Base-by-base conservation (phyloP, 1,140 invertebrate genomes). In the Nasonia longicornis region DNA sequence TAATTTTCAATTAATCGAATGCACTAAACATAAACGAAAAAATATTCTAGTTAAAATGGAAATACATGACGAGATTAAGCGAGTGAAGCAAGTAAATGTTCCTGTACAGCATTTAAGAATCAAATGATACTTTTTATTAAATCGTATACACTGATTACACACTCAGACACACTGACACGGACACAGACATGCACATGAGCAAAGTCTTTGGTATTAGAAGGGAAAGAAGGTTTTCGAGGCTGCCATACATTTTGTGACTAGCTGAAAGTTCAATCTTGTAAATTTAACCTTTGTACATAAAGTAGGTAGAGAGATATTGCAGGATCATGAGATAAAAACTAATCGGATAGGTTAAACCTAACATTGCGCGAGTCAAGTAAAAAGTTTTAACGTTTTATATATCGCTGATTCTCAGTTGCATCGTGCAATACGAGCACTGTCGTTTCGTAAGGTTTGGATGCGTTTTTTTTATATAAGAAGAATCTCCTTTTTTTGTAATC, bases 71-170 rank as follows among this genome's bases (percentile, higher is more conserved):
- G 83, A 84, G 83, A 87, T 89, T 87, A 86, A 86, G 87, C 63
- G 85, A 86, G 79, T 84, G 87, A 89, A 87, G 85, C 82, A 88
- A 90, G 88, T 90, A 88, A 91, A 91, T 91, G 90, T 91, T 91
- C 90, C 90, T 91, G 89, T 90, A 90, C 90, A 91, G 89, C 90
- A 91, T 91, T 91, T 91, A 91, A 91, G 87, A 90, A 91, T 91
- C 89, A 91, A 91, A 91, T 84, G 86, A 88, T 85, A 88, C 86
- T 87, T 83, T 81, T 88, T 87, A 87, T 88, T 86, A 83, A 87
- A 83, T 74, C 77, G 77, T 75, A 76, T 77, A 85, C 79, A 85
- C 75, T 69, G 76, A 67, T 12, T 31, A 67, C 14, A 67, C 84
- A 85, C 81, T 69, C 58, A 2, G 20, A 66, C 77, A 82, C 77